A percentile compares a stretch with the other conserved stretches of the same genome.
Evolutionary conservation across 92 coral and sea anemone species (phyloP).

Genomic region (Zoanthus sansibaricus): DNA sequence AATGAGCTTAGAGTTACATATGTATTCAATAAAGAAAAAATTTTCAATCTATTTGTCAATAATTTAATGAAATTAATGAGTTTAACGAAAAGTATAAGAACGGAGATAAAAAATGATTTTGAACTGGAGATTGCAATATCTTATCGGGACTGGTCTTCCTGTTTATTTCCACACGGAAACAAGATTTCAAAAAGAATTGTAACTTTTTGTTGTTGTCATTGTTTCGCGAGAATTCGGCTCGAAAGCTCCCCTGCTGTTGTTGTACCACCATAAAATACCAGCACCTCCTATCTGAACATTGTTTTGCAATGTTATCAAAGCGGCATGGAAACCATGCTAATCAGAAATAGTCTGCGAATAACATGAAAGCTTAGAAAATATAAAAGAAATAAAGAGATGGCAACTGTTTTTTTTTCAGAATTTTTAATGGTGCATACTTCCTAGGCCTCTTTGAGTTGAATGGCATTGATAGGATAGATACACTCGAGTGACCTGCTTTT

Average conservation of each 20-base stretch:
- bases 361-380: too few relatives aligned
- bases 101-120: background rate
- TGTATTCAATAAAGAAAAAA: background rate
- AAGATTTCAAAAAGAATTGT: background rate
- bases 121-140: too few relatives aligned
- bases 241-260: background rate
- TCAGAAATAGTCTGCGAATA: too few relatives aligned
- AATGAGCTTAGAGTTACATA: background rate
- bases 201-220: background rate
- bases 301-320: background rate
- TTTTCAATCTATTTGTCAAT: background rate
- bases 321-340: background rate
- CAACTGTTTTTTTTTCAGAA: too few relatives aligned
- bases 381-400: too few relatives aligned
- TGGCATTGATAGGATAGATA: too few relatives aligned
- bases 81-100: background rate
- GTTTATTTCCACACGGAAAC: background rate
- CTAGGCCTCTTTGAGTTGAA: too few relatives aligned
- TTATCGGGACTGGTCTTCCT: background rate
- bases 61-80: background rate
- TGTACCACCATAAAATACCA: background rate
- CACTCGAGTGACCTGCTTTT: too few relatives aligned
- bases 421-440: too few relatives aligned
- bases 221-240: background rate
- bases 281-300: background rate